phyloP scores from a whole-genome alignment of 2,113 vertebrate genomes.

The Dermatemys mawii region DNA sequence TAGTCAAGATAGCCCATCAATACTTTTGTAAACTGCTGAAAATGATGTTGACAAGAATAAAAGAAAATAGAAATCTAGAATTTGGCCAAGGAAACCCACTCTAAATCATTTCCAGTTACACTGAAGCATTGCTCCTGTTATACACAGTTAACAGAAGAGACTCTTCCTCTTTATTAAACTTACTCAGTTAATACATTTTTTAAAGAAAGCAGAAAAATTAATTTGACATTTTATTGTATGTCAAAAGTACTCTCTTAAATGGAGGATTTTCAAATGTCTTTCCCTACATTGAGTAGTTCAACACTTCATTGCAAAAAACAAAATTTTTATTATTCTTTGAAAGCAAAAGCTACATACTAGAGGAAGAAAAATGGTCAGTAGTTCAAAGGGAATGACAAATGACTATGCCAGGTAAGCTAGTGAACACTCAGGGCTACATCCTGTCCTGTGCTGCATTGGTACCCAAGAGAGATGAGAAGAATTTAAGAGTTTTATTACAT shows the following conservation, averaged over 20 bases:
- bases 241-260: neutral
- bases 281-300: neutral
- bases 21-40: constrained; percentile 25
- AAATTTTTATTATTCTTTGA: neutral
- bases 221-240: neutral
- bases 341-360: neutral
- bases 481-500: neutral
- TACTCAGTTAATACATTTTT: constrained; percentile 23
- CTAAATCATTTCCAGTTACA: constrained; percentile 51
- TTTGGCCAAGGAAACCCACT: constrained; percentile 30
- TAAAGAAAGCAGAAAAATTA: constrained; percentile 28
- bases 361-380: neutral
- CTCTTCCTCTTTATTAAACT: constrained; percentile 20
- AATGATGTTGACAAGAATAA: constrained; percentile 41
- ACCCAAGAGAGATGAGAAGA: neutral
- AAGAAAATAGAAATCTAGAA: neutral
- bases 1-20: neutral
- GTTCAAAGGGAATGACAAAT: neutral
- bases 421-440: neutral
- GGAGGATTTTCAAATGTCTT: constrained; percentile 1
- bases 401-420: neutral
- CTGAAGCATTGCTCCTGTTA: constrained; percentile 40
- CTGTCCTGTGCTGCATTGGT: neutral
- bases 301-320: neutral
- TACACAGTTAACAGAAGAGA: neutral